These are phyloP conservation scores for Drosophila kurseongensis DNA, from an alignment of 1,140 invertebrate genomes.

Conservation along the genomic window DNA sequence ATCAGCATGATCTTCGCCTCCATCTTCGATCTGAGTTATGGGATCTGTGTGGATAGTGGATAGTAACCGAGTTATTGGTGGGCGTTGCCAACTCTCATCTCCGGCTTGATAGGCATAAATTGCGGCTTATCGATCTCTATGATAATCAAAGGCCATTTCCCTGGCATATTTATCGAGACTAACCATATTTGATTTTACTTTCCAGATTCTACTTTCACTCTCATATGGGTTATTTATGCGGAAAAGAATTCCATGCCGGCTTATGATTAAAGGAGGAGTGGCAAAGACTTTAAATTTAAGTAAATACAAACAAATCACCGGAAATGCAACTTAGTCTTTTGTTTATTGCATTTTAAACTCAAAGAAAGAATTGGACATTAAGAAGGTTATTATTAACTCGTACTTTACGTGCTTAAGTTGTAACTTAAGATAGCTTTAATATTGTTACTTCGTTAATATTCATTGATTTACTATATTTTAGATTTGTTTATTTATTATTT, in stretches of 20 bases:
- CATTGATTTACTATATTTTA: too few relatives aligned
- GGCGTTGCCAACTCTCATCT: slow-evolving; percentile 40
- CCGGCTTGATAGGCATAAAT: slow-evolving; percentile 68
- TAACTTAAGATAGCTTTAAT: too few relatives aligned
- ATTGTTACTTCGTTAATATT: too few relatives aligned
- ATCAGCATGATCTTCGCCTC: slow-evolving; percentile 59
- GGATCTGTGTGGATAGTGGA: slow-evolving; percentile 7
- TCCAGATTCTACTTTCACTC: slow-evolving; percentile 52
- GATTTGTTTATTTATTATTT: too few relatives aligned
- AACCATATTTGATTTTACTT: slow-evolving; percentile 35
- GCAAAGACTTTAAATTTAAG: neutral
- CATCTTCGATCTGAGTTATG: slow-evolving; percentile 43
- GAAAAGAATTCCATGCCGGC: slow-evolving; percentile 8
- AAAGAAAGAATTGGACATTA: too few relatives aligned
- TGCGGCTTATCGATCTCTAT: slow-evolving; percentile 71
- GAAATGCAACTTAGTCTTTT: neutral
- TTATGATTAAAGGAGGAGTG: slow-evolving; percentile 4
- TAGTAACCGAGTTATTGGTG: slow-evolving; percentile 24
- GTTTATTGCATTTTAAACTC: too few relatives aligned
- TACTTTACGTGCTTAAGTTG: too few relatives aligned
- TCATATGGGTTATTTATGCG: neutral
- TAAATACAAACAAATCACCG: slow-evolving; percentile 2
- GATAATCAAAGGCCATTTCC: slow-evolving; percentile 54
- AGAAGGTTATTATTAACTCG: too few relatives aligned
- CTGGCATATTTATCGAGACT: slow-evolving; percentile 31